Conservation (phyloP, 2,888 invertebrate species). For the Leucophenga maculata region DNA sequence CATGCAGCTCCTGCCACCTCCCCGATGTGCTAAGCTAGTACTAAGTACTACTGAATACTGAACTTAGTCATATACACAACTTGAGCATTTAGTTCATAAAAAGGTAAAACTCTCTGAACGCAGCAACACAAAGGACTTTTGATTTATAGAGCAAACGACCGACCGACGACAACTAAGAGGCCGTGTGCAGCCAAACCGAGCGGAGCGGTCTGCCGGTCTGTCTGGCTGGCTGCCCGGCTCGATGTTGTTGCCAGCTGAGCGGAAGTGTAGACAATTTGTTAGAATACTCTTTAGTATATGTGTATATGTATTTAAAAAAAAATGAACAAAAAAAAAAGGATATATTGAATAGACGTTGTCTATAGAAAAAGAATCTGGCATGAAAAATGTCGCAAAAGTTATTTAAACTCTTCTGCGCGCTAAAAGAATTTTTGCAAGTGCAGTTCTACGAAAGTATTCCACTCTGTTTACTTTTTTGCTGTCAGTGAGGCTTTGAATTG, state of each 20-base stretch:
- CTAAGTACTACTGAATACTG: no score
- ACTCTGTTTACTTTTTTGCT: no score
- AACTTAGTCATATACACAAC: neutral
- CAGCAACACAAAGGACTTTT: constrained; percentile 59
- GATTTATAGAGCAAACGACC: constrained; percentile 46
- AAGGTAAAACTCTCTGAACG: constrained; percentile 17
- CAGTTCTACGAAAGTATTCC: no score
- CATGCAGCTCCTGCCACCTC: no score
- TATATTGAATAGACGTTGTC: no score
- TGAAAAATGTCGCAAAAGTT: neutral
- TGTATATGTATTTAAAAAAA: neutral
- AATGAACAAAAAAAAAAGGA: neutral
- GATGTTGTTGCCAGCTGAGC: constrained; percentile 27
- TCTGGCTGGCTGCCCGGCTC: no score
- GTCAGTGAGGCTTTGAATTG: no score
- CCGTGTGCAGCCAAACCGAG: neutral
- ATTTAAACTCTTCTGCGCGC: neutral
- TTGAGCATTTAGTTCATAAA: constrained; percentile 50
- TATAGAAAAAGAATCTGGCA: neutral
- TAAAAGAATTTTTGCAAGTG: no score
- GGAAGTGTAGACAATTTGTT: constrained; percentile 65
- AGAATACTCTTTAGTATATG: constrained; percentile 49
- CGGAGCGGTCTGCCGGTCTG: neutral
- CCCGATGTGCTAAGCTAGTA: no score
- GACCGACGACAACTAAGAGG: constrained; percentile 19